Evolutionary conservation across 2,797 vertebrate species (phyloP), one percentile per base, ranked within the genome.

Genomic region (Centropyge bicolor): DNA sequence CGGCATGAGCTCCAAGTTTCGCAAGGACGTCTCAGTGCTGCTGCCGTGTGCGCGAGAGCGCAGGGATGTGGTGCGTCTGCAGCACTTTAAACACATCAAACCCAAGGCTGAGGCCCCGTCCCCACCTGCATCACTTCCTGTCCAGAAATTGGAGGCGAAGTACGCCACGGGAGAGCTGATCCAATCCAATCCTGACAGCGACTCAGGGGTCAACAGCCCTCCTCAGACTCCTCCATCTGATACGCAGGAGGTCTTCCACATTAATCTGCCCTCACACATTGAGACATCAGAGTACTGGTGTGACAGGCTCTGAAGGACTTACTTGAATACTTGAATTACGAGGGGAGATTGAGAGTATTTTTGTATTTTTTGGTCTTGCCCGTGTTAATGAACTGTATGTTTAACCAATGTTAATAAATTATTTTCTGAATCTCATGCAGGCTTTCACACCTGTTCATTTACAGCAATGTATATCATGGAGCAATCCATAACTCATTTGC

Each of bases 1-100:
- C 16, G 96, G 97, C 86, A 96, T 98, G 96, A 96, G 96, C 92
- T 96, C 96, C 86, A 97, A 96, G 89, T 97, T 98, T 83, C 95
- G 95, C 35, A 95, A 93, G 60, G 96, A 97, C 61, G 79, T 97
- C 61, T 83, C 92, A 0, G 68, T 91, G 60, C 83, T 96, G 82
- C 91, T 97, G 80, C 95, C 95, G 1, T 96, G 95, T 86, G 48
- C 86, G 27, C 85, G 86, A 41, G 92, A 96, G 56, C 90, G 46
- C 66, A 92, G 89, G 83, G 95, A 96, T 31, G 85, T 94, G 10
- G 96, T 95, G 78, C 95, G 85, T 61, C 95, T 96, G 74, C 96
- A 96, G 55, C 94, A 84, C 60, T 96, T 94, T 68, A 85, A 94
- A 71, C 89, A 94, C 76, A 89, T 96, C 86, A 96, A 96, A 70